Evolutionary conservation across 2,113 vertebrate genomes (phyloP), one percentile per base, ranked within the genome.

Genomic region (Ctenomys sociabilis): DNA sequence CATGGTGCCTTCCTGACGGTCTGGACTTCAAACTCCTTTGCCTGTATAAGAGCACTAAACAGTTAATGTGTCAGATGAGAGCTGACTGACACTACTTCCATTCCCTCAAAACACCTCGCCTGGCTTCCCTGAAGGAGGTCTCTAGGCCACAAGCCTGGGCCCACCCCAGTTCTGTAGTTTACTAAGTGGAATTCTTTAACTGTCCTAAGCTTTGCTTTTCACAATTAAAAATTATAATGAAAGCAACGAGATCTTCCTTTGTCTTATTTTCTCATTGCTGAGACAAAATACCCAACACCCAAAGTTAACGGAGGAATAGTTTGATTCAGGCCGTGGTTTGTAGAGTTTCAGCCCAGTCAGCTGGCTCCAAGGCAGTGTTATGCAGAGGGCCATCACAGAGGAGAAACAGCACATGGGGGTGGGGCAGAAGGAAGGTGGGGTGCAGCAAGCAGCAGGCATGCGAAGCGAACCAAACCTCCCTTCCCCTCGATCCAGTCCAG

Each of bases 171-270:
- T 91, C 26, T 84, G 26, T 81, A 21, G n/a, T 54, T 82, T 57
- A 49, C 83, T 49, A 45, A 66, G 3, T 30, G 16, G 52, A 70
- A 57, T 49, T 66, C 66, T 64, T 68, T 85, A 83, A 54, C 2
- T 22, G 75, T 24, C 73, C 66, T 52, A 45, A 66, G 37, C 28
- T 37, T 77, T 43, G 45, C 52, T 66, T 68, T n/a, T 43, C 43
- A 70, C 37, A 37, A 30, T 70, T 26, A 45, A 93, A 70, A 89
- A 77, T n/a, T n/a, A n/a, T 88, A 85, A 75, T 49, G 6, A 96
- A 89, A 87, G 54, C 63, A 80, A 49, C 28, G 83, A 54, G 7
- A 40, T 35, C 70, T 35, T 85, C 37, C 57, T 70, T 73, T 40
- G 37, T 73, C 70, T 40, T 40, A 73, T 40, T 73, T 73, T 73